These are phyloP conservation scores for Zonitis immaculata DNA, from an alignment of 2,888 invertebrate species.

Conservation along the genomic window DNA sequence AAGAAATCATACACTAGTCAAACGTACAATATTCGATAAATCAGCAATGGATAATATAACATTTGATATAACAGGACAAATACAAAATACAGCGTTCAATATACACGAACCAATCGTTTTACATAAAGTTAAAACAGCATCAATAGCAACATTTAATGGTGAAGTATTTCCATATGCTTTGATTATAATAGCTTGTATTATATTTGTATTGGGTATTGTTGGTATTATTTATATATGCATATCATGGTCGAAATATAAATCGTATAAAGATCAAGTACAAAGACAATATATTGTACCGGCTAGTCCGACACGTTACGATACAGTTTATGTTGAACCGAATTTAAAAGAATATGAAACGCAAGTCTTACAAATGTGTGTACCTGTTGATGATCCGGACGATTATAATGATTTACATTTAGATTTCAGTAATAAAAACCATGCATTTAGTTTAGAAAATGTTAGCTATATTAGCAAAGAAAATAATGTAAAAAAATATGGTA, in stretches of 20 bases:
- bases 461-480: constrained; percentile 84
- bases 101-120: constrained; percentile 58
- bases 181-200: constrained; percentile 84
- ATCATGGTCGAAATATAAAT: constrained; percentile 91
- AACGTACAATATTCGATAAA: constrained; percentile 59
- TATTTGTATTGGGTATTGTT: constrained; percentile 77
- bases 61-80: constrained; percentile 62
- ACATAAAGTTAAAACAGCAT: constrained; percentile 46
- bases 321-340: constrained; percentile 68
- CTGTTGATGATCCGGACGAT: constrained; percentile 75
- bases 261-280: constrained; percentile 68
- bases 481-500: constrained; percentile 54
- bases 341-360: constrained; percentile 94
- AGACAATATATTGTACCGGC: constrained; percentile 54
- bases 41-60: constrained; percentile 63
- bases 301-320: constrained; percentile 63
- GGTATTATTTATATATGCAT: constrained; percentile 92
- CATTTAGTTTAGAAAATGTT: constrained; percentile 82
- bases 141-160: constrained; percentile 45
- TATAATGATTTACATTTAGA: constrained; percentile 76
- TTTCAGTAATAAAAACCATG: constrained; percentile 82
- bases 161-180: constrained; percentile 85
- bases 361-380: constrained; percentile 88
- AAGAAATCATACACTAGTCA: constrained; percentile 66
- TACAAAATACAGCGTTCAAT: constrained; percentile 64